A percentile compares a stretch with the other conserved stretches of the same genome.
Evolutionary conservation across 2,888 invertebrate genomes (phyloP).

Genomic region (Criorhina ranunculi): DNA sequence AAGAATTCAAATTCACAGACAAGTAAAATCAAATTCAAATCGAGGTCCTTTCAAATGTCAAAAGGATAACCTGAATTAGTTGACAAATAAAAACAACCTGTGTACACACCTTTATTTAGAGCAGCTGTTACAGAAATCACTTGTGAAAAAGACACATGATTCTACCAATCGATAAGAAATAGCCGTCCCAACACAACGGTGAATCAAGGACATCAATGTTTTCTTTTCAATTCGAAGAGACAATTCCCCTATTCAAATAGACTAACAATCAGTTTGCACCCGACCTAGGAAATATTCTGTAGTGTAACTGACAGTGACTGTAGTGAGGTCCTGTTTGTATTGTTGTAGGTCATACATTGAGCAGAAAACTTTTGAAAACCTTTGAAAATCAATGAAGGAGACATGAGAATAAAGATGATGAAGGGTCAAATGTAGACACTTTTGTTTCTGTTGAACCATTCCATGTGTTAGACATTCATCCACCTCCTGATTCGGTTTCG

Average conservation of each 20-base stretch:
- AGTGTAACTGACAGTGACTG: not conserved
- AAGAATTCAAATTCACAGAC: not conserved
- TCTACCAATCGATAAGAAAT: not conserved
- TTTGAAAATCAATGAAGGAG: too few relatives aligned
- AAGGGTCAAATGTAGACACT: too few relatives aligned
- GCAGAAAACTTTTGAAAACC: not conserved
- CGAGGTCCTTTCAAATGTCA: not conserved
- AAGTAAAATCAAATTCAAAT: not conserved
- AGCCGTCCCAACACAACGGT: conserved; percentile 4
- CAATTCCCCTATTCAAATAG: conserved; percentile 20
- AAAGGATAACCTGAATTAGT: conserved; percentile 5
- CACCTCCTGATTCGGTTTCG: not conserved
- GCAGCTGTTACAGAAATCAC: conserved; percentile 11
- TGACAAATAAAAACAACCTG: conserved; percentile 22
- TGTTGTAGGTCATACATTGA: not conserved
- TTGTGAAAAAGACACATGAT: conserved; percentile 10
- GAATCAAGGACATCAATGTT: conserved; percentile 3
- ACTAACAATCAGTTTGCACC: not conserved
- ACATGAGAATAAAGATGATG: too few relatives aligned
- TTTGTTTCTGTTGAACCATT: too few relatives aligned
- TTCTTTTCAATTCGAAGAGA: not conserved
- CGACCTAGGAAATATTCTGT: not conserved
- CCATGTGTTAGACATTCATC: too few relatives aligned
- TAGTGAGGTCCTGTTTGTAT: not conserved
- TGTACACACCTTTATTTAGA: conserved; percentile 15